Evolutionary conservation across 2,797 vertebrate species (phyloP).

Genomic region (Oreortyx pictus): DNA sequence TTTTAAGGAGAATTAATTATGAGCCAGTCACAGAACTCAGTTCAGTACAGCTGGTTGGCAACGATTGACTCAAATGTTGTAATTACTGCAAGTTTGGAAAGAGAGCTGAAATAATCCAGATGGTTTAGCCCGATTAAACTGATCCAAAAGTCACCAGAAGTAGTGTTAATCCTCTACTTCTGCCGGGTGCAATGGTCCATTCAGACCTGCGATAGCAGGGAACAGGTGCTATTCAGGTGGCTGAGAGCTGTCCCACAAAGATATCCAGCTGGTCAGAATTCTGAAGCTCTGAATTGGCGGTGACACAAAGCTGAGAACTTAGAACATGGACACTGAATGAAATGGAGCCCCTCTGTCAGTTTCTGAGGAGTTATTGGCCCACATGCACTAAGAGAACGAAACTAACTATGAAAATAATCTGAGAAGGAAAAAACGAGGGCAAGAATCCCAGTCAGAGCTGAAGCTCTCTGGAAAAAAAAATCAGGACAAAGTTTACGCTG

Average conservation of each 20-base stretch:
- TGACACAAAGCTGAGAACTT: background rate
- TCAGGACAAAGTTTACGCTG: background rate
- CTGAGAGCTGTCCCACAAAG: background rate
- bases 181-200: background rate
- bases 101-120: constrained; percentile 69
- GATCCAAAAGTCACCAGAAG: constrained; percentile 60
- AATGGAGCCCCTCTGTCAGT: background rate
- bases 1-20: constrained; percentile 33
- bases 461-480: background rate
- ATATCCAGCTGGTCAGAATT: background rate
- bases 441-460: background rate
- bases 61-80: constrained; percentile 46
- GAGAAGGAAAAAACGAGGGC: background rate
- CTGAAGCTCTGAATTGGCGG: background rate
- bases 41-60: constrained; percentile 33
- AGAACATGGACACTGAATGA: background rate
- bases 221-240: background rate
- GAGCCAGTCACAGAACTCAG: background rate
- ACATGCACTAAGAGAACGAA: background rate
- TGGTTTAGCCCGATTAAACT: constrained; percentile 64
- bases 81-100: constrained; percentile 70
- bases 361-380: background rate
- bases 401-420: background rate
- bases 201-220: background rate
- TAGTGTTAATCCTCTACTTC: constrained; percentile 11